phyloP scores from a whole-genome alignment of 2,888 invertebrate species.

The Chrysomela aeneicollis region DNA sequence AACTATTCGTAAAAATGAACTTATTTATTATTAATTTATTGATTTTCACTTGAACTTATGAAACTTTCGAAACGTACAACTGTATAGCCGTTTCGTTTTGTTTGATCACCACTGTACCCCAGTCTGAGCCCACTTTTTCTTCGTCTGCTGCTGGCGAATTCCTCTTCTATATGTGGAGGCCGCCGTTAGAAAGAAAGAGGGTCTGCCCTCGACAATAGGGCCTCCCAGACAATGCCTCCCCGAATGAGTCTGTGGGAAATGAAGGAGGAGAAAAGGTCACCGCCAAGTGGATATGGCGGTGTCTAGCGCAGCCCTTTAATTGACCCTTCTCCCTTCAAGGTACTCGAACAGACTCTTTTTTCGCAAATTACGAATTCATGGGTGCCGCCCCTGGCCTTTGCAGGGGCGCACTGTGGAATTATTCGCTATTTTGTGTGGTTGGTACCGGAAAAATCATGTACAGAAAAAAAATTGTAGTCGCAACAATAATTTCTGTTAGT shows the following conservation, averaged over 20 bases:
- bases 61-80: not conserved
- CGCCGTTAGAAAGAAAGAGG: slow-evolving; percentile 27
- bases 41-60: not conserved
- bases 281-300: slow-evolving; percentile 36
- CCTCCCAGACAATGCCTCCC: slow-evolving; percentile 39
- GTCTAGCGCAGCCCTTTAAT: slow-evolving; percentile 44
- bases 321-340: slow-evolving; percentile 39
- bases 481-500: too few relatives aligned
- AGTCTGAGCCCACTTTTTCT: not conserved
- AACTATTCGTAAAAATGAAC: too few relatives aligned
- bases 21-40: too few relatives aligned
- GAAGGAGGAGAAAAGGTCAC: slow-evolving; percentile 47
- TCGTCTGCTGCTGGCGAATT: not conserved
- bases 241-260: slow-evolving; percentile 50
- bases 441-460: too few relatives aligned
- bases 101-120: too few relatives aligned
- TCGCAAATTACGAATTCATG: slow-evolving; percentile 49
- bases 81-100: too few relatives aligned
- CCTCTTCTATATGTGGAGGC: not conserved
- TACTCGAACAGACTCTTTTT: slow-evolving; percentile 34
- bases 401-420: too few relatives aligned
- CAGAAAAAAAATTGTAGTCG: too few relatives aligned
- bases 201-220: slow-evolving; percentile 19
- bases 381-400: slow-evolving; percentile 29
- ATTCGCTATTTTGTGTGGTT: too few relatives aligned